Evolutionary conservation across 2,888 invertebrate genomes (phyloP), one percentile per base, ranked within the genome.

Genomic region (Leuctra nigra): DNA sequence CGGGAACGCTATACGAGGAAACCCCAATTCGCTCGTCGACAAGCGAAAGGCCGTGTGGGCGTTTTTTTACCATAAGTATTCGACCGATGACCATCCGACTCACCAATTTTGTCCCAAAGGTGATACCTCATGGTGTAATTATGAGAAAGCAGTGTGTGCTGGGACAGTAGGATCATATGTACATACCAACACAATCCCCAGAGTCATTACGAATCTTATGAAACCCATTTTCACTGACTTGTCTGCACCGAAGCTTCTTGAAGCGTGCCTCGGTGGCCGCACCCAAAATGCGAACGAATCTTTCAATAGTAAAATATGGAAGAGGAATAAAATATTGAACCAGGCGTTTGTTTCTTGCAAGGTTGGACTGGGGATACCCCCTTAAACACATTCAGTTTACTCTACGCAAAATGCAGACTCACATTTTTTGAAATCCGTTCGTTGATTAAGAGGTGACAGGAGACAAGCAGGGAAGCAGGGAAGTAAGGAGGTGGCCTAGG

Each of bases 151-250:
- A 4, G 18, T 41, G 20, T 4, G 18, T 41, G 18, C 16, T 16
- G 41, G 20, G 11, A 41, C 41, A 18, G 38, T 38, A 7, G 16
- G 4, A 14, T 4, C 11, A 14, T 41, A 41, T 18, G 4, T 4
- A 41, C 41, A 52, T 11, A 52, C 11, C 4, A 33, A 52, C 18
- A 33, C 9, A 2, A 13, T 52, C 22, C 7, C 39, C 23, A 2
- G 2, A 23, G 20, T 11, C 9, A 25, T 54, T 22, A 54, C 24
- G 54, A 41, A 54, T 9, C n/a, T 39, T 11, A 2, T 54, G 11
- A 54, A 54, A 18, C 54, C 41, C 14, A 23, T 54, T 24, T 41
- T 54, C 20, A 54, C 23, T 16, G 25, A 54, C n/a, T 29, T 41
- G n/a, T 38, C 22, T 23, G 24, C 38, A 2, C 23, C 39, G 7